Conservation (phyloP, 2,113 vertebrate genomes). For the Ariopsis seemanni region DNA sequence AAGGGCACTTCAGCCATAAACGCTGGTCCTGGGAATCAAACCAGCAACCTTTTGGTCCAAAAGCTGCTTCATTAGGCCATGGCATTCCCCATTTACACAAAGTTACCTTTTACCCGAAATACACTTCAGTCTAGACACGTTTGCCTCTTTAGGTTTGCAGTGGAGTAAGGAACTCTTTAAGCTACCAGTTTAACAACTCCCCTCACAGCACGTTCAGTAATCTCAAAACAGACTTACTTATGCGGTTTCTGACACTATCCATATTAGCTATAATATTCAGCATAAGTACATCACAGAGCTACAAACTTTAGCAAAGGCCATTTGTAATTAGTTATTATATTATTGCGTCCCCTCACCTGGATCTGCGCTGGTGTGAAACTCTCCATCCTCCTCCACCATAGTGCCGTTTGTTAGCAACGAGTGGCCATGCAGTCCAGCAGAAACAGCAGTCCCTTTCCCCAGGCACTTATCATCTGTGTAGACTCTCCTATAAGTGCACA, state of each 20-base stretch:
- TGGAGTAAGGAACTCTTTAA: not conserved
- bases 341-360: slow-evolving; percentile 56
- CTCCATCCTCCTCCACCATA: slow-evolving; percentile 28
- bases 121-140: not conserved
- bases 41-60: no score
- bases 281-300: not conserved
- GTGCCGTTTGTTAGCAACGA: not conserved
- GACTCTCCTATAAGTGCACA: slow-evolving; percentile 55
- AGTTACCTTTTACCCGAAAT: not conserved
- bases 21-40: no score
- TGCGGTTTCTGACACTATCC: not conserved
- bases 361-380: slow-evolving; percentile 46
- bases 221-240: not conserved
- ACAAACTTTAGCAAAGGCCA: not conserved
- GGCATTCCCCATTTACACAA: not conserved
- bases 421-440: slow-evolving; percentile 18
- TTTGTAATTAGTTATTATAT: not conserved
- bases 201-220: not conserved
- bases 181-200: not conserved
- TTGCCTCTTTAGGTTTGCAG: not conserved
- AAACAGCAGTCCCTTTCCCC: slow-evolving; percentile 11
- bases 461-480: slow-evolving; percentile 68
- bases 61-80: no score
- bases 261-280: not conserved
- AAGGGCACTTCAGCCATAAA: no score